These are phyloP conservation scores for Eulemur rufifrons DNA, from an alignment of 2,113 vertebrate genomes.

Conservation along the genomic window DNA sequence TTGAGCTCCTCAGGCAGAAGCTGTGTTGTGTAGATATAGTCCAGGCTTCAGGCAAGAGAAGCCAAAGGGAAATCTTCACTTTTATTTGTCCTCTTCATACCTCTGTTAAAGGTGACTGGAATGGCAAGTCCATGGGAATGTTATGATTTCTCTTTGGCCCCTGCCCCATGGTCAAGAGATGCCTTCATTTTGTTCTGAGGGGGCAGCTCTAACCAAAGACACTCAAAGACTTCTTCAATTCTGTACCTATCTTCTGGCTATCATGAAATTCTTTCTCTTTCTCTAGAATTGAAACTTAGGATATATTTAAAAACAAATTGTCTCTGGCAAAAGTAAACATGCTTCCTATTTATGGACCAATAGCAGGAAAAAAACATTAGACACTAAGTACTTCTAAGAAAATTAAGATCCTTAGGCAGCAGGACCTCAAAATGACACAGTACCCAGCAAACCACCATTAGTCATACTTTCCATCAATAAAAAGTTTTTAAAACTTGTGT, in stretches of 20 bases:
- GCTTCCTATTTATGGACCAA: slow-evolving; percentile 31
- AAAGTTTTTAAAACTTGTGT: slow-evolving; percentile 45
- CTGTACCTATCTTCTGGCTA: neutral
- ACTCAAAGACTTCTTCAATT: neutral
- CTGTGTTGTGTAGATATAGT: neutral
- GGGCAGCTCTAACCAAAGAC: neutral
- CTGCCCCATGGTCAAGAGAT: neutral
- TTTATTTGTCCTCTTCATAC: neutral
- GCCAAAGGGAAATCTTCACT: neutral
- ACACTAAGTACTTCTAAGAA: slow-evolving; percentile 35
- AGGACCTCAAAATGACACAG: slow-evolving; percentile 1
- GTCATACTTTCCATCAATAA: slow-evolving; percentile 68
- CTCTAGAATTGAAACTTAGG: slow-evolving; percentile 17
- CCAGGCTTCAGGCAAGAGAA: neutral
- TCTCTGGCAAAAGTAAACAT: slow-evolving; percentile 24
- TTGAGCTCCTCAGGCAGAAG: neutral
- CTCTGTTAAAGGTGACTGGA: neutral
- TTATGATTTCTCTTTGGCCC: neutral
- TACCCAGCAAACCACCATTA: slow-evolving; percentile 30
- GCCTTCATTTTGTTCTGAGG: neutral
- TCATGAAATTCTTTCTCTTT: slow-evolving; percentile 15
- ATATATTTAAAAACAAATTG: neutral
- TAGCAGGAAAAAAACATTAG: neutral
- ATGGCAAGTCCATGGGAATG: neutral
- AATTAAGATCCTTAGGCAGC: slow-evolving; percentile 20